Conservation (phyloP, 2,888 invertebrate species). For the Diabrotica balteata region DNA sequence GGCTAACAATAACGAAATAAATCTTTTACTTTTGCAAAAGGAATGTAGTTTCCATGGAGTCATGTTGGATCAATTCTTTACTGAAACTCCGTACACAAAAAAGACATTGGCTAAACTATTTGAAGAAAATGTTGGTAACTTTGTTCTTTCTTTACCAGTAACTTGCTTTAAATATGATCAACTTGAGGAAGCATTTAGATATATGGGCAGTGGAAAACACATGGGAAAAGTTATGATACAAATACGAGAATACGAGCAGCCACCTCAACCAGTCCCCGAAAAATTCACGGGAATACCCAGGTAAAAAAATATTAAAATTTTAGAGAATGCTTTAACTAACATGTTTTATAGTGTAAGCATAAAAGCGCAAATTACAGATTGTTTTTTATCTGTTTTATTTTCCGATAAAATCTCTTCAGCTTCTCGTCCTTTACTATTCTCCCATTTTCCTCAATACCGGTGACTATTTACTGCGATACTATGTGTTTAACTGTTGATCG, state of each 20-base stretch:
- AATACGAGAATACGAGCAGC: slow-evolving; percentile 53
- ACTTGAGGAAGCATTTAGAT: slow-evolving; percentile 75
- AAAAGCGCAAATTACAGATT: neutral
- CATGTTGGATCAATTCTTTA: slow-evolving; percentile 67
- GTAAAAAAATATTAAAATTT: slow-evolving; percentile 15
- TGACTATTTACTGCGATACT: too few relatives aligned
- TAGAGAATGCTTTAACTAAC: too few relatives aligned
- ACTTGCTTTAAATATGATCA: slow-evolving; percentile 71
- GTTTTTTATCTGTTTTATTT: neutral
- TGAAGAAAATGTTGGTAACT: slow-evolving; percentile 59
- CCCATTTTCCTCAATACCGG: too few relatives aligned
- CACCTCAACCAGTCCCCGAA: slow-evolving; percentile 25
- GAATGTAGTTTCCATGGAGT: slow-evolving; percentile 81
- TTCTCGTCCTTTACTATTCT: too few relatives aligned
- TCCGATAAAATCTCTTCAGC: neutral
- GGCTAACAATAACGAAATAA: slow-evolving; percentile 69
- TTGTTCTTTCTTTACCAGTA: slow-evolving; percentile 72
- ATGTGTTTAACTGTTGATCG: too few relatives aligned
- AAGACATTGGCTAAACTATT: slow-evolving; percentile 13
- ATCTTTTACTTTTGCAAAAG: slow-evolving; percentile 73
- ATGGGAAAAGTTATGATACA: slow-evolving; percentile 74
- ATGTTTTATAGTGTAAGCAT: too few relatives aligned
- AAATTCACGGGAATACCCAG: slow-evolving; percentile 36
- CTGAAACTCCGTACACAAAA: slow-evolving; percentile 23
- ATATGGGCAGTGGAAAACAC: slow-evolving; percentile 75